phyloP scores from a whole-genome alignment of 2,888 invertebrate species.

The Dicyrtoma fusca region DNA sequence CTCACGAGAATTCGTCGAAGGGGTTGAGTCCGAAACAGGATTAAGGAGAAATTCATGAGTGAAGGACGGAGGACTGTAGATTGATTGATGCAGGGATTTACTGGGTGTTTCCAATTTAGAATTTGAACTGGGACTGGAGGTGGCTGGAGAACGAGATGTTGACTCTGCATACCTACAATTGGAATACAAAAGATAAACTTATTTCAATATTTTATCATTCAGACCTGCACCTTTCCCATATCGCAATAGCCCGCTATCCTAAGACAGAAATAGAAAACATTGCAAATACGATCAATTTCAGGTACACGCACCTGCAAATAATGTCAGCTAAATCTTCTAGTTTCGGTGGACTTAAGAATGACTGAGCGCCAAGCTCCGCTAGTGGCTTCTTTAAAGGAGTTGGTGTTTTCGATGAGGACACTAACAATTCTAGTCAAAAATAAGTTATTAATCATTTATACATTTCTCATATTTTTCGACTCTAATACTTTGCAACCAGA shows the following conservation, averaged over 20 bases:
- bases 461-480: neutral
- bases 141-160: conserved; percentile 12
- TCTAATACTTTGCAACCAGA: neutral
- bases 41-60: conserved; percentile 77
- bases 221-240: neutral
- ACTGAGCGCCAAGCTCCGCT: conserved; percentile 67
- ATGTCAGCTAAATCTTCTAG: conserved; percentile 57
- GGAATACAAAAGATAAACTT: too few relatives aligned
- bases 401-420: conserved; percentile 67
- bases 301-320: conserved; percentile 39
- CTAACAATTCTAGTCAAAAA: conserved; percentile 14
- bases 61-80: conserved; percentile 78
- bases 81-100: conserved; percentile 51
- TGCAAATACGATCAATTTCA: neutral
- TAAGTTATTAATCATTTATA: neutral
- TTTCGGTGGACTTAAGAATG: conserved; percentile 59
- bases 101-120: conserved; percentile 52
- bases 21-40: conserved; percentile 27
- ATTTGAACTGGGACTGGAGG: conserved; percentile 16
- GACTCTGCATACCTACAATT: conserved; percentile 31
- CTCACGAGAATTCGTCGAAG: conserved; percentile 23
- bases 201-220: neutral
- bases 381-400: conserved; percentile 93
- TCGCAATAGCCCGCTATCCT: too few relatives aligned
- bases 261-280: conserved; percentile 1